Base-by-base conservation (phyloP, 92 coral and sea anemone species). In the Epizoanthus stellaris region DNA sequence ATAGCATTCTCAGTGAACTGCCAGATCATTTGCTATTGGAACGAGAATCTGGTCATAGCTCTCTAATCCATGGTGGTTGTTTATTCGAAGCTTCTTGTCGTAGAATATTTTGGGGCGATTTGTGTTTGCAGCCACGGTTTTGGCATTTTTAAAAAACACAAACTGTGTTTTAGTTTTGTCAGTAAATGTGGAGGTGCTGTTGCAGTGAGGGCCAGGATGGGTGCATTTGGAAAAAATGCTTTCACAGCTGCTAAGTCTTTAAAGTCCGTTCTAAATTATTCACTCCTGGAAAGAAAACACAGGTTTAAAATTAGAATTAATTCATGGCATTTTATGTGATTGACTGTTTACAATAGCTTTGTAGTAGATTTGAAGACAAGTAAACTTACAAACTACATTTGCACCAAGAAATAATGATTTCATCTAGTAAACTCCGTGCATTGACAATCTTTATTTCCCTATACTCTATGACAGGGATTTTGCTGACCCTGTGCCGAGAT, bases 41-140 rank as follows among this genome's bases (percentile, higher is more conserved):
- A 52, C 17, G 3, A 87, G 45, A 53, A 87, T 82, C 1, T 63
- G 68, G 47, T 64, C 56, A 17, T 72, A 87, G 30, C 90, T 81
- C 53, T 81, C 86, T 66, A 8, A 9, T 6, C 45, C 82, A 10
- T 77, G 16, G 80, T 79, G 73, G 36, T 81, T 87, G 59, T 75
- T 76, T 59, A 80, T 30, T 1, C 81, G 82, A 19, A 72, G 47
- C 47, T 57, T 77, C 76, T 70, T 86, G 64, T 77, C 72, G 10
- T 67, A 70, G 45, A 19, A 86, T 36, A 86, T 76, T 53, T 68
- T 86, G 54, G 52, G 42, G 10, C 89, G 70, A 39, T 86, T 77
- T 23, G 86, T 81, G 42, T 93, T 90, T 86, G 82, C 93, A 12
- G 61, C 20, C 61, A 92, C 81, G 64, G 82, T 69, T 77, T 86